Evolutionary conservation across 1,140 invertebrate species (phyloP).

Genomic region (Hyposmocoma kahamanoa): DNA sequence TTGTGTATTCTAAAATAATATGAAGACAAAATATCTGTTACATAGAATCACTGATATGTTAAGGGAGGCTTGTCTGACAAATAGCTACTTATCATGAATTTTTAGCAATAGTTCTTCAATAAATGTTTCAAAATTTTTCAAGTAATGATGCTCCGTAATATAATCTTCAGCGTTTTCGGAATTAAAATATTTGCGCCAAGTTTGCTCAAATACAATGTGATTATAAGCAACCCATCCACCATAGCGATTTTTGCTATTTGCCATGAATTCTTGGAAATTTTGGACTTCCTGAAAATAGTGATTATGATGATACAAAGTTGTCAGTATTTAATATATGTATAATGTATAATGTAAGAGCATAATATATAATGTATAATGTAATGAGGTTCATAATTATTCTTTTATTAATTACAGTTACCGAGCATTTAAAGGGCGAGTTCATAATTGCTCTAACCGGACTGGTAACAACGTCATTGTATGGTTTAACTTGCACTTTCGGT

Average conservation of each 20-base stretch:
- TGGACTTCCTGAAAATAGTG: slow-evolving; percentile 55
- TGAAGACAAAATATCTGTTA: no score
- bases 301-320: not conserved
- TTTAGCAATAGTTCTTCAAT: slow-evolving; percentile 25
- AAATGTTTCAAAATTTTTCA: slow-evolving; percentile 18
- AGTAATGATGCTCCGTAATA: slow-evolving; percentile 28
- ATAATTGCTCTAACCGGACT: slow-evolving; percentile 49
- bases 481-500: slow-evolving; percentile 22
- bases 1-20: no score
- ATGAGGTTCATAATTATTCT: not conserved
- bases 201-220: slow-evolving; percentile 65
- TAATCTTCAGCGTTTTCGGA: slow-evolving; percentile 17
- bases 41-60: no score
- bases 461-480: slow-evolving; percentile 37
- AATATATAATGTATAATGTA: not conserved
- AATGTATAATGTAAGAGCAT: not conserved
- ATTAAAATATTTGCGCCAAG: slow-evolving; percentile 56
- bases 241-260: slow-evolving; percentile 51
- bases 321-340: not conserved
- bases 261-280: slow-evolving; percentile 66
- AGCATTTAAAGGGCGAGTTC: slow-evolving; percentile 45
- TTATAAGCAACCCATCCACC: slow-evolving; percentile 72
- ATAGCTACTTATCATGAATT: slow-evolving; percentile 23
- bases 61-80: not conserved
- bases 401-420: slow-evolving; percentile 28